Base-by-base conservation (phyloP, 2,113 vertebrate species). In the Melanerpes aurifrons region DNA sequence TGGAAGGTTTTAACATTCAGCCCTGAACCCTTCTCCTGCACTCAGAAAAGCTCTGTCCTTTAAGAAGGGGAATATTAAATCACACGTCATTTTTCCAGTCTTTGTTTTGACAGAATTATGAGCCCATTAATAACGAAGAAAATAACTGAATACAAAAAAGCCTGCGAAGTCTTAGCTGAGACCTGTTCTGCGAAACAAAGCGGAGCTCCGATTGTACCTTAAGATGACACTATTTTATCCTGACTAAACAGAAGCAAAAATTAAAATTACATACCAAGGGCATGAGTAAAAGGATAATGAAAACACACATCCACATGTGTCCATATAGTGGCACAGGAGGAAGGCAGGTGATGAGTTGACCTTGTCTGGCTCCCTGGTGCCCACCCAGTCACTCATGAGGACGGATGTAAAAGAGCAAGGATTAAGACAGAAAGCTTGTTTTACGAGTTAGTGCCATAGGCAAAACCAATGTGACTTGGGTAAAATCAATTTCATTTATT, bases 31-130 rank as follows among this genome's bases (percentile, higher is more conserved):
- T 84, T 32, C 69, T 82, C 29, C 67, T 62, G 40, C 56, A 85
- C 40, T 85, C 56, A 62, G 82, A 71, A 84, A 82, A 82, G 37
- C 40, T 75, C 16, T 58, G 71, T 89, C 87, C 82, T 95, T 89
- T 89, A 20, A 58, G 89, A 87, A 87, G 84, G 68, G 87, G 82
- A 92, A 78, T 87, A 90, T 70, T 86, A 90, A 90, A 93, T 90
- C 80, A 84, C 64, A 68, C 13, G 19, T 90, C 17, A 45, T 71
- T 88, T 93, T 77, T 91, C 40, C 67, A 87, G 45, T 66, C 68
- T 90, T 93, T 95, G 76, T 93, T 95, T 85, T 93, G 91, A 93
- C 89, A 95, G 87, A 89, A 89, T 82, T 91, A 78, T 3, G n/a
- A 93, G 40, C 15, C 74, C 26, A 62, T 85, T 91, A 89, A 87